phyloP scores from a whole-genome alignment of 2,888 invertebrate species.

The Oithona nana region DNA sequence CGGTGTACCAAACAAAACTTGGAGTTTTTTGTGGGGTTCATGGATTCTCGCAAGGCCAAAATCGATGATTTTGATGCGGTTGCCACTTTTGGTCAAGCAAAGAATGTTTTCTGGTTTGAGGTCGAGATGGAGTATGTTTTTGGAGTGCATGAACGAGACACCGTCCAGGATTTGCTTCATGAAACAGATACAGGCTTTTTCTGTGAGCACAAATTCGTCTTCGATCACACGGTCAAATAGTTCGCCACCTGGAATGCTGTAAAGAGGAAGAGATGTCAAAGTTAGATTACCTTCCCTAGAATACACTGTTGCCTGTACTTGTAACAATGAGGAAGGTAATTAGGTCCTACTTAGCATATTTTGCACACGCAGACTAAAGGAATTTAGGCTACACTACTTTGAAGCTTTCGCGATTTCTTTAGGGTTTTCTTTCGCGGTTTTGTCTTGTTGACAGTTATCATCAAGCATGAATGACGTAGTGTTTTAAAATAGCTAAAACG shows the following conservation, averaged over 20 bases:
- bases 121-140: conserved; percentile 86
- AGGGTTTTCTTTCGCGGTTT: too few species aligned
- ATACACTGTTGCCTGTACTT: too few species aligned
- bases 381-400: too few species aligned
- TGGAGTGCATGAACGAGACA: conserved; percentile 85
- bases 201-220: conserved; percentile 91
- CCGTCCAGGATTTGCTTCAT: conserved; percentile 97
- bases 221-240: conserved; percentile 95
- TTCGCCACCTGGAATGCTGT: conserved; percentile 91
- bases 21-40: conserved; percentile 74
- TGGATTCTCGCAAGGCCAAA: conserved; percentile 87
- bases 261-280: conserved; percentile 25
- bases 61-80: conserved; percentile 94
- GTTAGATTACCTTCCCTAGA: too few species aligned
- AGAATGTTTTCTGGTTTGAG: conserved; percentile 99
- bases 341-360: too few species aligned
- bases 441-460: too few species aligned
- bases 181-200: conserved; percentile 75
- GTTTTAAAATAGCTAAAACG: too few species aligned
- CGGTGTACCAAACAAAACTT: conserved; percentile 89
- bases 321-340: too few species aligned
- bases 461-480: too few species aligned
- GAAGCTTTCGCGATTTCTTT: too few species aligned
- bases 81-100: conserved; percentile 85
- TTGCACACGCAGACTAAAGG: too few species aligned